phyloP scores from a whole-genome alignment of 2,797 vertebrate species.

The Varecia variegata region DNA sequence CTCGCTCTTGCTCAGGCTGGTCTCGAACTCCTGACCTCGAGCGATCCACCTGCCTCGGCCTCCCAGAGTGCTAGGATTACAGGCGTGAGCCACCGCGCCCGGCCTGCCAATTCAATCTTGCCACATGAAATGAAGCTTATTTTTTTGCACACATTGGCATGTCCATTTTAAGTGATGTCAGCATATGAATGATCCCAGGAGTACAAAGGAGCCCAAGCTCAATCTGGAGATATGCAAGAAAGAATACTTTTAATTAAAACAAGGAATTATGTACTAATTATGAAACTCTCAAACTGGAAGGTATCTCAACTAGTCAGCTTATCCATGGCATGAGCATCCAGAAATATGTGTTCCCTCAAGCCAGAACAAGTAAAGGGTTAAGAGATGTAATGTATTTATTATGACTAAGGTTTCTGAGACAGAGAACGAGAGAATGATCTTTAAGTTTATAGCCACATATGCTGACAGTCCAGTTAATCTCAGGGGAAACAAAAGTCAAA shows the following conservation, averaged over 20 bases:
- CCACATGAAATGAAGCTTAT: background rate
- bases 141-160: background rate
- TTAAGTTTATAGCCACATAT: background rate
- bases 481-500: slow-evolving; percentile 31
- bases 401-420: background rate
- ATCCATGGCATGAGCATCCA: background rate
- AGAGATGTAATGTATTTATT: background rate
- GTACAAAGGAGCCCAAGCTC: background rate
- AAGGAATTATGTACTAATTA: background rate
- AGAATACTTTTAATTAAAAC: background rate
- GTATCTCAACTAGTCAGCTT: background rate
- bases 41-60: too few relatives aligned
- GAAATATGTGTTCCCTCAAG: background rate
- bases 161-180: background rate
- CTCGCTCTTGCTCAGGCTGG: too few relatives aligned
- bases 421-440: background rate
- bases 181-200: background rate
- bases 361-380: background rate
- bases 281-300: background rate
- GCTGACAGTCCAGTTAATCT: background rate
- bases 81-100: too few relatives aligned
- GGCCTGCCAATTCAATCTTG: background rate
- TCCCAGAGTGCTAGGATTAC: too few relatives aligned
- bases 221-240: background rate
- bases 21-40: too few relatives aligned